Conservation (phyloP, 2,888 invertebrate species). For the Furcula furcula region DNA sequence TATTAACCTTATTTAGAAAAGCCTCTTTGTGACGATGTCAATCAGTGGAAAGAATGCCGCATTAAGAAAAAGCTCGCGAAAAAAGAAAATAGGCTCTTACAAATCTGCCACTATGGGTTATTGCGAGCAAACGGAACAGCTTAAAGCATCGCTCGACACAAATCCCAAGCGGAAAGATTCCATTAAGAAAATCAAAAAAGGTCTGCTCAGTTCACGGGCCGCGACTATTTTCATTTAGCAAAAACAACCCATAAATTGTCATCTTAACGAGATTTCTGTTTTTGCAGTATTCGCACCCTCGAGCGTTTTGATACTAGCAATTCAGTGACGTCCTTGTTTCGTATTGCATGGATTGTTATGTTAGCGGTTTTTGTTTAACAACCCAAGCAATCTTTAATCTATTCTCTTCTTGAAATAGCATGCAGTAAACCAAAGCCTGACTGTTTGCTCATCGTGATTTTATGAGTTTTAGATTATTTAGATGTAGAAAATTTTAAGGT, state of each 20-base stretch:
- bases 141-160: constrained; percentile 71
- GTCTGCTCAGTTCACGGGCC: constrained; percentile 72
- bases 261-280: constrained; percentile 82
- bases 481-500: too few species aligned
- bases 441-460: too few species aligned
- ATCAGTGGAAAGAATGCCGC: constrained; percentile 28
- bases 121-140: constrained; percentile 59
- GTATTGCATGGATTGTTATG: constrained; percentile 44
- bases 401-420: too few species aligned
- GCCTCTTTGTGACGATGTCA: constrained; percentile 16
- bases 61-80: constrained; percentile 17
- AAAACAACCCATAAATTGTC: constrained; percentile 82
- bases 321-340: constrained; percentile 46
- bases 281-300: constrained; percentile 76
- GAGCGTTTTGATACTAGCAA: constrained; percentile 57
- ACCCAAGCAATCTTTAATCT: too few species aligned
- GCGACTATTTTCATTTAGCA: constrained; percentile 82
- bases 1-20: constrained; percentile 1
- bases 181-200: constrained; percentile 82
- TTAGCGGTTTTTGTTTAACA: constrained; percentile 48
- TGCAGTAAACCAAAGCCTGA: too few species aligned
- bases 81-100: constrained; percentile 42
- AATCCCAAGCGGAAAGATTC: constrained; percentile 79
- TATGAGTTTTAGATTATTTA: too few species aligned
- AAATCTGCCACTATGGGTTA: constrained; percentile 48